Conservation (phyloP, 2,797 vertebrate species). For the Allobates femoralis region DNA sequence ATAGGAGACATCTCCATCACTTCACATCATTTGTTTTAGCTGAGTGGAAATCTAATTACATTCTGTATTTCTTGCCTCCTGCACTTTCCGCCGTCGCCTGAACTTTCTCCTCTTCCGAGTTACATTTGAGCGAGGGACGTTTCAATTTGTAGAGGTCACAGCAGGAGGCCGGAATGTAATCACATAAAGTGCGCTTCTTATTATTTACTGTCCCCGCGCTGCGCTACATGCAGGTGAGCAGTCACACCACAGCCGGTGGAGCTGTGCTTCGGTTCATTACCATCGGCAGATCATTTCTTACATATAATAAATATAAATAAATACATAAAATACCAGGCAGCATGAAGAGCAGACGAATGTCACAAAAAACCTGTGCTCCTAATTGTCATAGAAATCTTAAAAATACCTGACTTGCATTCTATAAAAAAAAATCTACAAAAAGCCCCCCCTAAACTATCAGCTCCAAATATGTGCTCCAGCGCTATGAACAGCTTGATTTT, state of each 20-base stretch:
- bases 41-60: slow-evolving; percentile 54
- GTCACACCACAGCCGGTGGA: too few relatives aligned
- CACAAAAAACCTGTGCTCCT: not conserved
- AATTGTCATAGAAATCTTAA: too few relatives aligned
- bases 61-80: not conserved
- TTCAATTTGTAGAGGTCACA: slow-evolving; percentile 53
- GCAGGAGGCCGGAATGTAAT: slow-evolving; percentile 36
- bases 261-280: not conserved
- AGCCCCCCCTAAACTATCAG: too few relatives aligned
- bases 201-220: slow-evolving; percentile 43
- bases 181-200: slow-evolving; percentile 37
- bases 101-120: slow-evolving; percentile 35
- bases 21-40: slow-evolving; percentile 52
- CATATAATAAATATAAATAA: slow-evolving; percentile 2
- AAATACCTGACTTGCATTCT: too few relatives aligned
- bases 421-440: too few relatives aligned
- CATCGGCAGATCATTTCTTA: not conserved
- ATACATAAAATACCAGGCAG: not conserved
- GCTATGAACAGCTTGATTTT: too few relatives aligned
- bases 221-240: not conserved
- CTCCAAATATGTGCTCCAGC: too few relatives aligned
- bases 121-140: slow-evolving; percentile 25
- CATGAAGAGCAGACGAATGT: slow-evolving; percentile 6
- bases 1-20: not conserved
- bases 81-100: slow-evolving; percentile 33